phyloP scores from a whole-genome alignment of 2,888 invertebrate species.

The Apomyelois bistriatella region DNA sequence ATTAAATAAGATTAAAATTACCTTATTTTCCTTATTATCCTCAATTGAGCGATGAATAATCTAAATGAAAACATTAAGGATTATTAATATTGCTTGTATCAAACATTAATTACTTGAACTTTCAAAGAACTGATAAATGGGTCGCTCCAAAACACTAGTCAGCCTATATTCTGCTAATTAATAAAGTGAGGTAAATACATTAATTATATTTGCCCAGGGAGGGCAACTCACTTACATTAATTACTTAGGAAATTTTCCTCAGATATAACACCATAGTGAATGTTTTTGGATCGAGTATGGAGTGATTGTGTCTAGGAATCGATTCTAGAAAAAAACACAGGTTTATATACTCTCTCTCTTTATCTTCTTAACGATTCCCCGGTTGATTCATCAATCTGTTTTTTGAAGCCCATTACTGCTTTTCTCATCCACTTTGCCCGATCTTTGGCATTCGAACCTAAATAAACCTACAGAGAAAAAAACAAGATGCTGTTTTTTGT shows the following conservation, averaged over 20 bases:
- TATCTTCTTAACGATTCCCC: too few relatives aligned
- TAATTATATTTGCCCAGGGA: conserved; percentile 16
- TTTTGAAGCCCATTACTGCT: too few relatives aligned
- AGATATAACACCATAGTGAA: conserved; percentile 9
- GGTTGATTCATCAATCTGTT: too few relatives aligned
- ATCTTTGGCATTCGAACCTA: too few relatives aligned
- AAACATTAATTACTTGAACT: not conserved
- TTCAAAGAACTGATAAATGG: not conserved
- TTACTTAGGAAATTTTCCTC: conserved; percentile 13
- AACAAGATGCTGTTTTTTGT: too few relatives aligned
- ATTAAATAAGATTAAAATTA: too few relatives aligned
- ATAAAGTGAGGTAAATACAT: conserved; percentile 17
- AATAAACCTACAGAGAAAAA: too few relatives aligned
- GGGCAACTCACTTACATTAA: conserved; percentile 20
- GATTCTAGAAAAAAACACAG: too few relatives aligned
- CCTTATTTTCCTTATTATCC: not conserved
- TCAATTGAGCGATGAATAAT: not conserved
- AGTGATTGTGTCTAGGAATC: too few relatives aligned
- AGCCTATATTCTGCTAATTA: conserved; percentile 15
- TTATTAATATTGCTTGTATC: not conserved
- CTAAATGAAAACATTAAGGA: not conserved
- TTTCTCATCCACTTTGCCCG: too few relatives aligned
- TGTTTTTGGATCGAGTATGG: conserved; percentile 7
- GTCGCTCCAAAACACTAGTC: not conserved
- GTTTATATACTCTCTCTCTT: too few relatives aligned